Conservation (phyloP, 2,797 vertebrate genomes). For the Hozukius guyotensis region DNA sequence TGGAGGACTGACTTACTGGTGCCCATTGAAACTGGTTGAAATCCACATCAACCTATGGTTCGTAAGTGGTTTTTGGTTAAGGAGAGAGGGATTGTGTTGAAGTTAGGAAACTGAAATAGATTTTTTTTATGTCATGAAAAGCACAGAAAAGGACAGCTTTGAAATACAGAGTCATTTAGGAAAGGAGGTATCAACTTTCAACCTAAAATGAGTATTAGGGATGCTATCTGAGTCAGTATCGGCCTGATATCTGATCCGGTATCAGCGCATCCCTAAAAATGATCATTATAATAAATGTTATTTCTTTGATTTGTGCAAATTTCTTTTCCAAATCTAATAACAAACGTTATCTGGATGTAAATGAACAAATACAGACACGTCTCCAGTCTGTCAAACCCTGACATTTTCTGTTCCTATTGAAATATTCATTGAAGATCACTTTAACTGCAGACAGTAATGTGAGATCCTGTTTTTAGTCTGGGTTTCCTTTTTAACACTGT, state of each 20-base stretch:
- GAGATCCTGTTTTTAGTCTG: conserved; percentile 15
- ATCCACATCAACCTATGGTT: conserved; percentile 86
- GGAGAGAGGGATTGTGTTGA: conserved; percentile 45
- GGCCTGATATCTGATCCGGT: too few relatives aligned
- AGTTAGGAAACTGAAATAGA: conserved; percentile 15
- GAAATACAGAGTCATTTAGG: background rate
- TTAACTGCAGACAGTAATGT: conserved; percentile 7
- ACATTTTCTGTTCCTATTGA: conserved; percentile 5
- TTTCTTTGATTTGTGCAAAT: background rate
- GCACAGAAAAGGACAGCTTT: background rate
- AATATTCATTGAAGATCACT: conserved; percentile 36
- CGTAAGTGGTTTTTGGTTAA: conserved; percentile 34
- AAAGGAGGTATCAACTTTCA: background rate
- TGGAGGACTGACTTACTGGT: conserved; percentile 77
- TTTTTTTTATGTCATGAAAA: background rate
- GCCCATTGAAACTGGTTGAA: conserved; percentile 86
- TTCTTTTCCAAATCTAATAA: background rate
- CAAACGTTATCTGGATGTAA: conserved; percentile 11
- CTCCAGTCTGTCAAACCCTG: background rate
- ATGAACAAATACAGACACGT: conserved; percentile 18
- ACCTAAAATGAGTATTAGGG: background rate
- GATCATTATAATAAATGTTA: background rate
- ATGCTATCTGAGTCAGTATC: too few relatives aligned
- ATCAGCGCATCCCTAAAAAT: too few relatives aligned
- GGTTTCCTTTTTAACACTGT: conserved; percentile 11